phyloP scores from a whole-genome alignment of 2,113 vertebrate genomes.

The Origma solitaria region DNA sequence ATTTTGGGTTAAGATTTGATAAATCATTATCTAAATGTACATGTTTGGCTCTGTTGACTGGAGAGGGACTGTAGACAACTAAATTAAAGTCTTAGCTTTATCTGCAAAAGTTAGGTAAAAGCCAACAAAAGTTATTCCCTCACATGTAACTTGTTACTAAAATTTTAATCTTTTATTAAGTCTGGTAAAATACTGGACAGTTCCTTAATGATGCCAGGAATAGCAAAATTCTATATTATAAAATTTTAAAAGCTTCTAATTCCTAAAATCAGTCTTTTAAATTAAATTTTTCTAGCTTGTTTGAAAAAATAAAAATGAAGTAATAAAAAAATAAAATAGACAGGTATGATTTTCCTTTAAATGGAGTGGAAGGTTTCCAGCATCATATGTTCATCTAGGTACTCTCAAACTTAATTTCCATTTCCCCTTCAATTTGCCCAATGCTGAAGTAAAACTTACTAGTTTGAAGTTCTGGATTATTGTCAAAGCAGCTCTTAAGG shows the following conservation, averaged over 20 bases:
- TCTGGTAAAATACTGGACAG: neutral
- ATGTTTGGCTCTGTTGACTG: neutral
- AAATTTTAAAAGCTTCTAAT: neutral
- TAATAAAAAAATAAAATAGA: neutral
- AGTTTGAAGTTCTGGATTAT: neutral
- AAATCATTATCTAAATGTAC: neutral
- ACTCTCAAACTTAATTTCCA: neutral
- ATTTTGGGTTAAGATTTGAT: neutral
- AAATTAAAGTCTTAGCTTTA: neutral
- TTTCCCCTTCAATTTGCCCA: neutral
- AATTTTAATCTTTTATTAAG: neutral
- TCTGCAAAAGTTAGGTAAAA: neutral
- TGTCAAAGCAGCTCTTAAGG: neutral
- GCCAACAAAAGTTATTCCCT: neutral
- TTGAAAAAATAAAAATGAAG: neutral
- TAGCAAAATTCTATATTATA: neutral
- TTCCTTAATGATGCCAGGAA: neutral
- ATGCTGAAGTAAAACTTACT: neutral
- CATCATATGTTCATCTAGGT: rapidly evolving
- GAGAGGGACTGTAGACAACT: neutral
- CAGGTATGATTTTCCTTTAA: neutral
- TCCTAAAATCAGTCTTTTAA: neutral
- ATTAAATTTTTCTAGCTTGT: neutral
- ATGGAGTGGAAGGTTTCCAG: neutral
- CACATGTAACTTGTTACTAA: neutral